Conservation (phyloP, 2,113 vertebrate genomes). For the Otocyon megalotis region DNA sequence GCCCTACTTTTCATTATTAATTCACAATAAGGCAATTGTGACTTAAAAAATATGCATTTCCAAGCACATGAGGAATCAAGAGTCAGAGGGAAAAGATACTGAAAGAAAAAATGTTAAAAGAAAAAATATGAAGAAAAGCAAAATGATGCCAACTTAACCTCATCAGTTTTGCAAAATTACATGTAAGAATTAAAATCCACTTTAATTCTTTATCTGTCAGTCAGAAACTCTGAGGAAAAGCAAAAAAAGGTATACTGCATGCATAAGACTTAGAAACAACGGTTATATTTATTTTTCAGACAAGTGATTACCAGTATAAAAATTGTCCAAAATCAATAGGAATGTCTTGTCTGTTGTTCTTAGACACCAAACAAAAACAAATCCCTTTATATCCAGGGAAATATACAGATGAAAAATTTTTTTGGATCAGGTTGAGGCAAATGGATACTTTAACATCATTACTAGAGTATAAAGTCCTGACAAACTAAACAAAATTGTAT, state of each 20-base stretch:
- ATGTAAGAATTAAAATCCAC: conserved; percentile 40
- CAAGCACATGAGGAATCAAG: conserved; percentile 1
- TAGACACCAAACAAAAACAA: neutral
- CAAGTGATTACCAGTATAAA: conserved; percentile 8
- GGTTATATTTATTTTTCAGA: conserved; percentile 58
- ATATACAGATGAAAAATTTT: neutral
- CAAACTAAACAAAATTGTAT: neutral
- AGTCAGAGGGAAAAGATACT: conserved; percentile 22
- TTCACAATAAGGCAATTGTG: neutral
- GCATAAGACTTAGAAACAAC: conserved; percentile 35
- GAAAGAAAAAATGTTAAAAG: neutral
- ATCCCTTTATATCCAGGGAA: conserved; percentile 26
- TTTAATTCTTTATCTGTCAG: conserved; percentile 18
- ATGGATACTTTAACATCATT: neutral
- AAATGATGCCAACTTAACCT: conserved; percentile 8
- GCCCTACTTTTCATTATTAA: conserved; percentile 33
- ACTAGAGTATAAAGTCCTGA: neutral
- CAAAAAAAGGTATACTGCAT: neutral
- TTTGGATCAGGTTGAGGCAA: neutral
- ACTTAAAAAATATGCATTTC: neutral
- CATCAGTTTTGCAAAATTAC: conserved; percentile 45
- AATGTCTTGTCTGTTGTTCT: conserved; percentile 41
- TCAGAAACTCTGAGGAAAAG: conserved; percentile 40
- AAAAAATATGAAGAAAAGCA: neutral
- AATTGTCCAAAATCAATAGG: conserved; percentile 42